Evolutionary conservation across 2,113 vertebrate species (phyloP).

Genomic region (Ibidorhyncha struthersii): DNA sequence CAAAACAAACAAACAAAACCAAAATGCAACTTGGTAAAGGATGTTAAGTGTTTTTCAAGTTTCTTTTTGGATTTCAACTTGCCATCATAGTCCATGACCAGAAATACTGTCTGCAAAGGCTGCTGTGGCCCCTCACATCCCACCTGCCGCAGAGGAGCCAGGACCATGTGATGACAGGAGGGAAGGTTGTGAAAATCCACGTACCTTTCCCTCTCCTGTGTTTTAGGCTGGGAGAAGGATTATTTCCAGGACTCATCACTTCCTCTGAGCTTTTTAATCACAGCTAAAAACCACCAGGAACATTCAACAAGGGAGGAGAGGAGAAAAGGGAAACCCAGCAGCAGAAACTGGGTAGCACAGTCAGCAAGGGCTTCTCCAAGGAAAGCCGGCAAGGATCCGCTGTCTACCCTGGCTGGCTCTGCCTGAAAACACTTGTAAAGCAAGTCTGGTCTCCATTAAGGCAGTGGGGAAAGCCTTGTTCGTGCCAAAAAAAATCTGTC

Average conservation of each 20-base stretch:
- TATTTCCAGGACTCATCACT: not conserved
- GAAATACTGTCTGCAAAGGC: not conserved
- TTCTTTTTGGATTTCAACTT: not conserved
- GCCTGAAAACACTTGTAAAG: not conserved
- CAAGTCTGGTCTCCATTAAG: not conserved
- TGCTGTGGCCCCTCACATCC: not conserved
- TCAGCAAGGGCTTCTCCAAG: not conserved
- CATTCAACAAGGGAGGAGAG: not conserved
- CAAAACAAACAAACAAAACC: too few species aligned
- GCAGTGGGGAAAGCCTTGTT: not conserved
- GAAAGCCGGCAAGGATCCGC: not conserved
- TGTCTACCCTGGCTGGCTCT: not conserved
- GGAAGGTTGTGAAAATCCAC: not conserved
- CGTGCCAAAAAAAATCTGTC: not conserved
- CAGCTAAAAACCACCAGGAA: not conserved
- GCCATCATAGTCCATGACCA: rapidly evolving
- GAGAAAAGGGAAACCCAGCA: not conserved
- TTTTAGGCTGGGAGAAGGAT: not conserved
- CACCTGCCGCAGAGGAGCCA: not conserved
- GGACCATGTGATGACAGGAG: rapidly evolving
- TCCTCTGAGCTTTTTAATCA: not conserved
- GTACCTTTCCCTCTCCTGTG: not conserved
- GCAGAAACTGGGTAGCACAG: not conserved
- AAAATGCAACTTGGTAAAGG: not conserved
- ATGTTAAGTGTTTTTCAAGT: not conserved